Percentiles rank a stretch among this genome's conserved stretches.
Evolutionary conservation across 2,888 invertebrate genomes (phyloP).

Genomic region (Netelia fuscicornis): DNA sequence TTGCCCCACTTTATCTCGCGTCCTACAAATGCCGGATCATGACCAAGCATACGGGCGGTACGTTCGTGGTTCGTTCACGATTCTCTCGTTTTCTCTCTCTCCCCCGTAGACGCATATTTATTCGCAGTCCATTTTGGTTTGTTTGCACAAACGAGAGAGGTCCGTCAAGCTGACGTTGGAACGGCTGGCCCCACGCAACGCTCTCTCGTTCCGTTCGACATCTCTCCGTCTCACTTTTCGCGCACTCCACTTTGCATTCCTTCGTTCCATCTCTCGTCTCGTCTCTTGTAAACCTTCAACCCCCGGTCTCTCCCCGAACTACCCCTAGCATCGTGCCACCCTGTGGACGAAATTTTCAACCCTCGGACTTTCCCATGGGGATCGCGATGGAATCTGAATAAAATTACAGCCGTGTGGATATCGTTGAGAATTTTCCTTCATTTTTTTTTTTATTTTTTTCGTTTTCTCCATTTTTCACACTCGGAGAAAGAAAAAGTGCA

Average conservation of each 20-base stretch:
- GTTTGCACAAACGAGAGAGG: constrained; percentile 82
- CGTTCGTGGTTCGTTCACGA: constrained; percentile 78
- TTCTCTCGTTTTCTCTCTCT: constrained; percentile 43
- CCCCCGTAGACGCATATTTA: constrained; percentile 83
- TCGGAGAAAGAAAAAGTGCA: background rate
- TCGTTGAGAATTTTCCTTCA: background rate
- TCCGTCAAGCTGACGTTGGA: constrained; percentile 81
- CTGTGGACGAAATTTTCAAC: constrained; percentile 56
- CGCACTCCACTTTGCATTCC: constrained; percentile 76
- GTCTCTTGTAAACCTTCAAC: constrained; percentile 22
- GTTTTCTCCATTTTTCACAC: background rate
- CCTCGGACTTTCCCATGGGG: constrained; percentile 52
- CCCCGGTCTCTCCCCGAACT: background rate
- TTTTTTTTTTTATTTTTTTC: background rate
- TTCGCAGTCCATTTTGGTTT: constrained; percentile 84
- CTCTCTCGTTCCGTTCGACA: constrained; percentile 36
- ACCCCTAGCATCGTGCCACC: background rate
- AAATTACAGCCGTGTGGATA: constrained; percentile 45
- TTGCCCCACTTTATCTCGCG: constrained; percentile 1
- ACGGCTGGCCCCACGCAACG: constrained; percentile 64
- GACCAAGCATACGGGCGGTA: constrained; percentile 84
- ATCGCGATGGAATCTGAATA: constrained; percentile 44
- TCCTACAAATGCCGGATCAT: constrained; percentile 79
- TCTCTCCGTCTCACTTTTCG: constrained; percentile 56
- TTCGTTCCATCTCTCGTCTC: constrained; percentile 69